Evolutionary conservation across 2,113 vertebrate species (phyloP).

Genomic region (Procapra przewalskii): DNA sequence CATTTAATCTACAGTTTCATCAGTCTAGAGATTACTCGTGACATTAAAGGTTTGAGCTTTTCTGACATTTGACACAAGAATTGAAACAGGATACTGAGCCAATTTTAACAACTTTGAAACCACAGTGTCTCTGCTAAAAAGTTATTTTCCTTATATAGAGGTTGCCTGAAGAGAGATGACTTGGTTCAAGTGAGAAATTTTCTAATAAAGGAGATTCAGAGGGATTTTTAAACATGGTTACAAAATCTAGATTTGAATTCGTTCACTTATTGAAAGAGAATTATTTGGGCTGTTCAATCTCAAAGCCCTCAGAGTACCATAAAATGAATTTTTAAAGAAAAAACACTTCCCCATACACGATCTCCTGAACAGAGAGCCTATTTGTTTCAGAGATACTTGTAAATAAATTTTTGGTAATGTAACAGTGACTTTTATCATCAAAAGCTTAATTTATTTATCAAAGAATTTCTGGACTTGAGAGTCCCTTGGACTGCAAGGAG

Average conservation of each 20-base stretch:
- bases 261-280: not conserved
- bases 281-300: not conserved
- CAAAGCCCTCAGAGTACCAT: not conserved
- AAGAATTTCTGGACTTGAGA: not conserved
- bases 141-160: not conserved
- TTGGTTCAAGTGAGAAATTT: not conserved
- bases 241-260: not conserved
- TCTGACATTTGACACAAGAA: slow-evolving; percentile 33
- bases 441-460: not conserved
- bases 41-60: slow-evolving; percentile 12
- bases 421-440: not conserved
- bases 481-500: no score
- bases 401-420: not conserved
- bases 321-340: not conserved
- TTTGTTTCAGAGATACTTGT: not conserved
- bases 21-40: not conserved
- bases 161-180: not conserved
- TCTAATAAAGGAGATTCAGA: not conserved
- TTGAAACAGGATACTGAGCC: slow-evolving; percentile 4
- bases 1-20: not conserved
- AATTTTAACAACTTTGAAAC: slow-evolving; percentile 32
- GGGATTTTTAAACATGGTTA: not conserved
- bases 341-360: not conserved
- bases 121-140: not conserved
- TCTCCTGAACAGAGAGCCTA: not conserved